Conservation (phyloP, 2,888 invertebrate species). For the Caprella mutica region DNA sequence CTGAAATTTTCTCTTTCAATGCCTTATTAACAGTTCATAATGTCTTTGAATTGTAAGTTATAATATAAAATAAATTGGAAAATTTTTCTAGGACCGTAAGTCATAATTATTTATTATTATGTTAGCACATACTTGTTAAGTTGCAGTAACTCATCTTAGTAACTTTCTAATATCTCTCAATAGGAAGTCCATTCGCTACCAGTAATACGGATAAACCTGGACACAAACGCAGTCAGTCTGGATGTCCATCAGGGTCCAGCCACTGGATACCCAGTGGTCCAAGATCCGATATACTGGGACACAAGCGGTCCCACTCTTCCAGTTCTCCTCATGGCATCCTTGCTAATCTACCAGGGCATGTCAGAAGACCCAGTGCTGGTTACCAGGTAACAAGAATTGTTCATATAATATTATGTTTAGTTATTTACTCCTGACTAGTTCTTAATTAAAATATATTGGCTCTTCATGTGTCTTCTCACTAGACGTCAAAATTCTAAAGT, state of each 20-base stretch:
- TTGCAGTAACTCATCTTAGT: background rate
- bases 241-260: slow-evolving; percentile 20
- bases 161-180: background rate
- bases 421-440: too few species aligned
- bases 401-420: too few species aligned
- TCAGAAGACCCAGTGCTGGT: slow-evolving; percentile 29
- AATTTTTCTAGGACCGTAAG: too few species aligned
- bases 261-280: slow-evolving; percentile 21
- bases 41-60: too few species aligned
- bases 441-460: too few species aligned
- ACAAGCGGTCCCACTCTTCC: slow-evolving; percentile 28
- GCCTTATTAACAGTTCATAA: too few species aligned
- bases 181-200: background rate
- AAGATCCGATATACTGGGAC: slow-evolving; percentile 14
- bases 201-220: slow-evolving; percentile 7
- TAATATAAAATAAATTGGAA: too few species aligned
- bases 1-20: too few species aligned
- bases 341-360: slow-evolving; percentile 28
- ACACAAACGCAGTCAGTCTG: slow-evolving; percentile 31
- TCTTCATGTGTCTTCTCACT: too few species aligned
- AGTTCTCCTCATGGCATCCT: slow-evolving; percentile 23
- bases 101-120: too few species aligned
- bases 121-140: too few species aligned
- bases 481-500: too few species aligned
- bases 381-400: slow-evolving; percentile 34